Evolutionary conservation across 2,113 vertebrate genomes (phyloP), one percentile per base, ranked within the genome.

Genomic region (Proterorhinus semilunaris): DNA sequence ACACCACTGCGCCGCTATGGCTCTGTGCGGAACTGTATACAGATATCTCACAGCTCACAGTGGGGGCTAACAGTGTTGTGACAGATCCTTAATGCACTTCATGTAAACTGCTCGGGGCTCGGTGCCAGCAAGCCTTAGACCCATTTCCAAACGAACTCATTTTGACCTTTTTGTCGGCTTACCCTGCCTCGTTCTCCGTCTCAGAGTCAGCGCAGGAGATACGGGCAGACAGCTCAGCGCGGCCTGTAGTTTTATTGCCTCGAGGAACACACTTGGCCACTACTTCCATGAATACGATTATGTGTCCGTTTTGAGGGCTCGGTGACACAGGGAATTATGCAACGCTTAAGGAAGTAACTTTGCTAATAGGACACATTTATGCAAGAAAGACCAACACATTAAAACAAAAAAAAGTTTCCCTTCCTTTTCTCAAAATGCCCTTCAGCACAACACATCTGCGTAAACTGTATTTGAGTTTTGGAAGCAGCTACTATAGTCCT

Each of bases 161-260:
- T 76, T 69, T 74, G 77, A 86, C 77, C 78, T 84, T 82, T 83
- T 59, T 72, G 50, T 84, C 72, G 48, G 67, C 66, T 72, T 71
- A 78, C 72, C 73, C 74, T 8, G 62, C 72, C 62, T 75, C 76
- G 72, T 62, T 76, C 55, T 47, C 43, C 15, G 62, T 27, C 69
- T 67, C 65, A 7, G 51, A 67, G 79, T 78, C 76, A 82, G 71
- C 63, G 71, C 12, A 62, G 65, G 62, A 81, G 80, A 88, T 81
- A 61, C 16, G 68, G 46, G 51, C 27, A 21, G 86, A 83, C 80
- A 81, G 82, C 71, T 80, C 66, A 58, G 68, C 72, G 72, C 71
- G 43, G 57, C 44, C 53, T 54, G 65, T 55, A 46, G 45, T 74
- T 81, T 79, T 66, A 65, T 70, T 75, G 66, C 82, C 81, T 11